phyloP scores from a whole-genome alignment of 2,113 vertebrate species.

The Anoplopoma fimbria region DNA sequence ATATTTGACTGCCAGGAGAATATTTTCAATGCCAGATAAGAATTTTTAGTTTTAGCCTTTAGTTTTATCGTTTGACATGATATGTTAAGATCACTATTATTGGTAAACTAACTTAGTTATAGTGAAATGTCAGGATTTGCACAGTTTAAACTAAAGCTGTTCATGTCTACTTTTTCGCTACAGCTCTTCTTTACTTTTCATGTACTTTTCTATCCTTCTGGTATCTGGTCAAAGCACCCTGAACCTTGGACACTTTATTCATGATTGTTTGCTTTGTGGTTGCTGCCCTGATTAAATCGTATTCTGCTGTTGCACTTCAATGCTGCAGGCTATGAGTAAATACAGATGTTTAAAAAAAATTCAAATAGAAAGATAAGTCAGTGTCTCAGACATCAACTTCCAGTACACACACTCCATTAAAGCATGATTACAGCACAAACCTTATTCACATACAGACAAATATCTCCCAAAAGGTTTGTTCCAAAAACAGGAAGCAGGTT shows the following conservation, averaged over 20 bases:
- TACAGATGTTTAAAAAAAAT: slow-evolving; percentile 16
- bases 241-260: neutral
- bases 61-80: neutral
- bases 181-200: neutral
- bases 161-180: neutral
- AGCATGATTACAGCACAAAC: slow-evolving; percentile 24
- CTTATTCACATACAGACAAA: slow-evolving; percentile 22
- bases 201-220: neutral
- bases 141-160: neutral
- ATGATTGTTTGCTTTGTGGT: slow-evolving; percentile 8
- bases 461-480: slow-evolving; percentile 34
- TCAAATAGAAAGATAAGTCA: neutral
- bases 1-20: neutral
- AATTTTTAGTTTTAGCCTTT: neutral
- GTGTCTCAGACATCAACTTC: slow-evolving; percentile 9
- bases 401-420: slow-evolving; percentile 9
- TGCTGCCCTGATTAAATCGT: neutral
- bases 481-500: slow-evolving; percentile 54
- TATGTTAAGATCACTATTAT: neutral
- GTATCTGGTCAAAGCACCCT: neutral
- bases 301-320: slow-evolving; percentile 1
- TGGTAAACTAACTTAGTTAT: neutral
- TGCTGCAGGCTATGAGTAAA: neutral
- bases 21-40: neutral
- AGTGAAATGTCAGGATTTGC: neutral